A percentile compares a stretch with the other conserved stretches of the same genome.
Evolutionary conservation across 2,797 vertebrate genomes (phyloP).

Genomic region (Somateria mollissima): DNA sequence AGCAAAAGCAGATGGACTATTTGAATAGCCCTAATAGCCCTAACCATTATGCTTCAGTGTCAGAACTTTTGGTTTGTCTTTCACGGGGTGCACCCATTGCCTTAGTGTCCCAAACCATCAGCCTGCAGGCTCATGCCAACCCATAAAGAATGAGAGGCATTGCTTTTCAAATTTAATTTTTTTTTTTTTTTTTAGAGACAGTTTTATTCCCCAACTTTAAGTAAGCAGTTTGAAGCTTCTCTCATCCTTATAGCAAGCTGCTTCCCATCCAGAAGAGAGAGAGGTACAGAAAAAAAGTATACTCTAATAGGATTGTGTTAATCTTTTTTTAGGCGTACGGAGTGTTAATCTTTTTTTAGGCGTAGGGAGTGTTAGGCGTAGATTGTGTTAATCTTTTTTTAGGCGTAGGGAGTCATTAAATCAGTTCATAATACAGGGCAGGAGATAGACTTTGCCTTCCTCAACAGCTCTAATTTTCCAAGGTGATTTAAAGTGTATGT

Average conservation of each 20-base stretch:
- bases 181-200: conserved; percentile 19
- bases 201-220: background rate
- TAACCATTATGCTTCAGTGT: background rate
- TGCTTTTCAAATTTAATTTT: background rate
- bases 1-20: background rate
- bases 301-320: background rate
- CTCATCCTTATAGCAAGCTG: background rate
- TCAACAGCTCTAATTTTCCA: background rate
- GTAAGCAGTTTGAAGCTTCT: background rate
- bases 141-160: conserved; percentile 16
- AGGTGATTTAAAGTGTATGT: background rate
- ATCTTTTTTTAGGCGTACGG: too few species aligned
- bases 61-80: background rate
- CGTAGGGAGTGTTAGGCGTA: background rate
- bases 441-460: background rate
- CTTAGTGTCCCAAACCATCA: background rate
- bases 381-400: too few species aligned
- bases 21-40: background rate
- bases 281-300: background rate
- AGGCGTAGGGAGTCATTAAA: background rate
- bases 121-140: conserved; percentile 5
- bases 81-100: background rate
- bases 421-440: too few species aligned
- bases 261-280: background rate
- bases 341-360: too few species aligned